Conservation (phyloP, 2,797 vertebrate species). For the Strix occidentalis region DNA sequence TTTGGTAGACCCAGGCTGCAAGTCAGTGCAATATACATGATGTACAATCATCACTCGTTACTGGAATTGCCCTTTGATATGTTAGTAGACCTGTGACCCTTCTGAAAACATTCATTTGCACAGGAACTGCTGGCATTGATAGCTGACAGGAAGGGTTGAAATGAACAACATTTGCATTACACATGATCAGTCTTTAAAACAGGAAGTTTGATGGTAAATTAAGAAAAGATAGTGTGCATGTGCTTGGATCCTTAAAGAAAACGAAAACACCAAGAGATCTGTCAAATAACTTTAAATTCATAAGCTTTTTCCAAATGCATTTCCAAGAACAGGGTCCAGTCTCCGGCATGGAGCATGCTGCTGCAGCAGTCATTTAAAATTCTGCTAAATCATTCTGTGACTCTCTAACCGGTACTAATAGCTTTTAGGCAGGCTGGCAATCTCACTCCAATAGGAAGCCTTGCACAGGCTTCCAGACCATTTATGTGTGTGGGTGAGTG, state of each 20-base stretch:
- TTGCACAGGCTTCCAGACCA: slow-evolving; percentile 21
- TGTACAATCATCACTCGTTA: background rate
- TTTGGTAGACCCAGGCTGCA: background rate
- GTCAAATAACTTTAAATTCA: slow-evolving; percentile 2
- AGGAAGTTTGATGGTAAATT: background rate
- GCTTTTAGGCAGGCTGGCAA: slow-evolving; percentile 57
- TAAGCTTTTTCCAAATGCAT: slow-evolving; percentile 4
- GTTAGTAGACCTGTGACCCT: background rate
- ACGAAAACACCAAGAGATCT: background rate
- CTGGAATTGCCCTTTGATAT: background rate
- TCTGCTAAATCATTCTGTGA: slow-evolving; percentile 55
- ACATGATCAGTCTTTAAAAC: background rate
- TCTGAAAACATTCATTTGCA: slow-evolving; percentile 6
- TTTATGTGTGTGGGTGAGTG: slow-evolving; percentile 4
- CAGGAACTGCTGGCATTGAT: background rate
- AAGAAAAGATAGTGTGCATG: background rate
- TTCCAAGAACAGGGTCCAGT: background rate
- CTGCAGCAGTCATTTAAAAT: slow-evolving; percentile 38
- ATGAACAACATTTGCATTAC: background rate
- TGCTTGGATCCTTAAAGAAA: background rate
- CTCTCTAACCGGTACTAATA: slow-evolving; percentile 52
- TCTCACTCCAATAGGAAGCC: slow-evolving; percentile 42
- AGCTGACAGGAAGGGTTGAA: background rate
- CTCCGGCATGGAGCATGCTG: background rate
- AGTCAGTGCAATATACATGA: background rate